phyloP scores from a whole-genome alignment of 2,113 vertebrate genomes.

The Heptranchias perlo region DNA sequence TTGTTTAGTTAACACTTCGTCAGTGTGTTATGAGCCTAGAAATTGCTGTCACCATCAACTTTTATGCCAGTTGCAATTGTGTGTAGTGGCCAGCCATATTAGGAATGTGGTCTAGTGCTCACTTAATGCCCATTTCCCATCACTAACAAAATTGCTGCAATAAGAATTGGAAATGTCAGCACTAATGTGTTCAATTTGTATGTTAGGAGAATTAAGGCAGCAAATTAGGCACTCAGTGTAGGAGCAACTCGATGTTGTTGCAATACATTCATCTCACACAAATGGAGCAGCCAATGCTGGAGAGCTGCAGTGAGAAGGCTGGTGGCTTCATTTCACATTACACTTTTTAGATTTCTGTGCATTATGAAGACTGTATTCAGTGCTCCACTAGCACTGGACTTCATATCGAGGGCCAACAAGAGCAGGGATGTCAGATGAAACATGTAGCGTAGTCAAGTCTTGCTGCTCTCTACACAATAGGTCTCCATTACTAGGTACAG shows the following conservation, averaged over 20 bases:
- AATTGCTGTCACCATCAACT: neutral
- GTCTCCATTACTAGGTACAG: neutral
- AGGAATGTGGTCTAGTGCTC: neutral
- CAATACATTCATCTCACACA: neutral
- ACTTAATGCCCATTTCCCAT: neutral
- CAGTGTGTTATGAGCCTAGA: neutral
- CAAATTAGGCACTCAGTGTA: neutral
- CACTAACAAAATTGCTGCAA: neutral
- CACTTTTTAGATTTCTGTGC: neutral
- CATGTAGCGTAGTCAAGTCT: neutral
- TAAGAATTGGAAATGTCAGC: slow-evolving; percentile 2
- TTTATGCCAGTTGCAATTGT: neutral
- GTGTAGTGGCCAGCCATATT: neutral
- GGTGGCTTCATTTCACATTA: neutral
- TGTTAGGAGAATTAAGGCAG: neutral
- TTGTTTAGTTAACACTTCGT: neutral
- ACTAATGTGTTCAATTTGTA: neutral
- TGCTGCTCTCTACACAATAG: neutral
- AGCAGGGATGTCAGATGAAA: neutral
- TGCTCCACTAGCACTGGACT: neutral
- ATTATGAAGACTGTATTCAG: neutral
- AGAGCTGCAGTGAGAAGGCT: neutral
- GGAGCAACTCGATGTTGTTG: neutral
- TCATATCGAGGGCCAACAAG: neutral
- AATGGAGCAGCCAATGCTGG: neutral